These are phyloP conservation scores for Ceyx cyanopectus DNA, from an alignment of 2,113 vertebrate species.

Conservation along the genomic window DNA sequence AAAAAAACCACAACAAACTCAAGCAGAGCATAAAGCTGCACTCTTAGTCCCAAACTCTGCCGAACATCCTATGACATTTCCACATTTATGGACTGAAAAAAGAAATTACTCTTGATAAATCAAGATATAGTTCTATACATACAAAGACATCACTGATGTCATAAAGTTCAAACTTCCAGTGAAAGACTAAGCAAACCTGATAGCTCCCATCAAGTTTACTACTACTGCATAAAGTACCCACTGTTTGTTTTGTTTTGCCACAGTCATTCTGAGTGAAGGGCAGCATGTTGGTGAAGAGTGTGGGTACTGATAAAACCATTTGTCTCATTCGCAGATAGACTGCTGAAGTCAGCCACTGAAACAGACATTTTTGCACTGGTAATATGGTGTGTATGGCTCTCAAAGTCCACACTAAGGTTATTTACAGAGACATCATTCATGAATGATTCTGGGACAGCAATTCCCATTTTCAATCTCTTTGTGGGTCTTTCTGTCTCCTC, in stretches of 20 bases:
- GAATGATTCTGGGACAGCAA: conserved; percentile 88
- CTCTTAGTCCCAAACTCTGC: conserved; percentile 83
- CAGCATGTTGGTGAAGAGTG: conserved; percentile 89
- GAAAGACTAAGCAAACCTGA: conserved; percentile 93
- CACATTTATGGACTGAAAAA: conserved; percentile 91
- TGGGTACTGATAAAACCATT: conserved; percentile 91
- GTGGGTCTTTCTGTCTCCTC: conserved; percentile 93
- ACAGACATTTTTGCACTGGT: conserved; percentile 97
- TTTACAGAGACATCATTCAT: conserved; percentile 93
- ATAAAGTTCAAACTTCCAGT: conserved; percentile 96
- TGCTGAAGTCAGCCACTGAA: conserved; percentile 95
- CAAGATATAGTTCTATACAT: conserved; percentile 99
- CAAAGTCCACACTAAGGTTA: conserved; percentile 92
- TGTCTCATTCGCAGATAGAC: conserved; percentile 88
- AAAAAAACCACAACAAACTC: too few species aligned
- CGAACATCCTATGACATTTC: conserved; percentile 81
- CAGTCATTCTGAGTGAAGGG: conserved; percentile 94
- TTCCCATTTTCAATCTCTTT: conserved; percentile 95
- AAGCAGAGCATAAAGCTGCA: conserved; percentile 89
- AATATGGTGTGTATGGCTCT: conserved; percentile 90
- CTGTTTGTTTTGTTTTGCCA: conserved; percentile 25
- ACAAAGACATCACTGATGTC: conserved; percentile 99
- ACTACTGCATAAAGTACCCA: conserved; percentile 67
- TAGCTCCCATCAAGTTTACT: conserved; percentile 77
- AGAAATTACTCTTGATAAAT: conserved; percentile 99